Percentiles rank a stretch among this genome's conserved stretches.
These are phyloP conservation scores for Euglossa dilemma DNA, from an alignment of 1,140 invertebrate genomes.

Conservation along the genomic window DNA sequence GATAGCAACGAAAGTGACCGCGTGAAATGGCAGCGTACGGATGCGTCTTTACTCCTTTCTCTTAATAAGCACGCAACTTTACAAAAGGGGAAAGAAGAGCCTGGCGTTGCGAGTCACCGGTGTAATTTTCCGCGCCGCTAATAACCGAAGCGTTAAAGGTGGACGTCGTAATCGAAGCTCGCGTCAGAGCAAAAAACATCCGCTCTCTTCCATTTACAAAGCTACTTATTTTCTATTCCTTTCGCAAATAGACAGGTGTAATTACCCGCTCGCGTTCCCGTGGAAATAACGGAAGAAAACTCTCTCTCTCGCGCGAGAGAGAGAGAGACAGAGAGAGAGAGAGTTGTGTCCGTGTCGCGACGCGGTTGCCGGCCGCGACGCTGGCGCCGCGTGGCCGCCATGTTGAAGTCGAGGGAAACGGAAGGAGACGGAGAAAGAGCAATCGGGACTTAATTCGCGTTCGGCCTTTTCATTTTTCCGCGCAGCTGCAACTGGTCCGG, in stretches of 20 bases:
- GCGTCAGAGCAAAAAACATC: too few species aligned
- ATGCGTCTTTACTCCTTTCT: too few species aligned
- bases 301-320: too few species aligned
- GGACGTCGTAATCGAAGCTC: neutral
- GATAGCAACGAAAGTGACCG: too few species aligned
- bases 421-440: neutral
- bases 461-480: slow-evolving; percentile 54
- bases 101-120: neutral
- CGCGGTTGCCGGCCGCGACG: too few species aligned
- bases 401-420: neutral
- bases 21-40: too few species aligned
- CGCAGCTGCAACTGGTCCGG: slow-evolving; percentile 20
- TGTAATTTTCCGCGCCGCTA: neutral
- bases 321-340: too few species aligned
- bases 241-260: neutral
- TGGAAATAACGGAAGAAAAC: neutral
- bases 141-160: neutral
- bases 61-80: too few species aligned
- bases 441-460: slow-evolving; percentile 26
- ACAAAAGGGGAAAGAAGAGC: too few species aligned
- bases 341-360: too few species aligned
- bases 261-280: neutral
- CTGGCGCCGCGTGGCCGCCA: too few species aligned
- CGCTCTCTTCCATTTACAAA: neutral
- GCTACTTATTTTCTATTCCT: neutral